Base-by-base conservation (phyloP, 1,140 invertebrate species). In the Ceratosolen solmsi region DNA sequence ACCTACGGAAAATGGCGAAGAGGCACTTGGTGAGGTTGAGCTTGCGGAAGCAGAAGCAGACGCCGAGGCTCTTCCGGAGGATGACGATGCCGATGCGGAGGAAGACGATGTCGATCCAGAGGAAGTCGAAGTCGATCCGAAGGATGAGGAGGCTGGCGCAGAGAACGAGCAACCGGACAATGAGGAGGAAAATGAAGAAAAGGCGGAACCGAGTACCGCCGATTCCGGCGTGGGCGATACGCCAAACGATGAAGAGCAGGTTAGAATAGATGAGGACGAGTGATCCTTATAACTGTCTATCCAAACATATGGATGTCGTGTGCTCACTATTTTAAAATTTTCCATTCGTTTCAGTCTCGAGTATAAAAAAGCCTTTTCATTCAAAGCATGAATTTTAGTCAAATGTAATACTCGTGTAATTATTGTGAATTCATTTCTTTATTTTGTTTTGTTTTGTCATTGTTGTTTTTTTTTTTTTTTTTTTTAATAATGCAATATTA, bases 201-300 rank as follows among this genome's bases (percentile, higher is more conserved):
- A 85, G 30, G 87, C 88, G 27, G 84, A 86, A 9, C 89, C 88
- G 33, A 90, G 87, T 5, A 89, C 87, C 3, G 89, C 90, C 63
- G 91, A 89, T 30, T 89, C 87, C 13, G 86, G 90, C 20, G 89
- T 68, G 9, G 63, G 15, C 17, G 30, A 49, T 41, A 71, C 80
- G 25, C 30, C 81, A 51, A 87, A 88, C 85, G 88, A 89, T 33
- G 90, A 91, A 71, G 89, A 90, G 81, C 88, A 91, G 87, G 90
- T 91, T 87, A 81, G 85, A 85, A 33, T 22, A 46, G 70, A 46
- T 8, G 38, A 71, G 41, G 49, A 2, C 13, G 15, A 27, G 60
- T 63, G 17, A 63, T n/a, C 1, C 9, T n/a, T 68, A 33, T 38
- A 22, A 68, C 8, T 33, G 30, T 13, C 17, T 68, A 20, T 68